Conservation (phyloP, 2,113 vertebrate genomes). For the Leptobrachium ailaonicum region DNA sequence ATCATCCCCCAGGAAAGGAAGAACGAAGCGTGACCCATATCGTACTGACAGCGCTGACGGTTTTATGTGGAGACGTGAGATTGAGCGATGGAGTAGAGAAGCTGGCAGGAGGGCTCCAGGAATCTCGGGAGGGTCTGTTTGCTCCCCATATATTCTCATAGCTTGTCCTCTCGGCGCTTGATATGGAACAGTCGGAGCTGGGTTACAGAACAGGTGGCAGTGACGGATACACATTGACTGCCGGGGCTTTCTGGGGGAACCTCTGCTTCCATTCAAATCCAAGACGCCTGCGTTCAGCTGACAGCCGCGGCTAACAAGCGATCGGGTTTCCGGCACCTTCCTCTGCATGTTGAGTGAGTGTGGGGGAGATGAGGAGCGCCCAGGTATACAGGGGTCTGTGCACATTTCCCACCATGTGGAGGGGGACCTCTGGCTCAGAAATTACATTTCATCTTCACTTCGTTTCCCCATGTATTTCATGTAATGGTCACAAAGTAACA, state of each 20-base stretch:
- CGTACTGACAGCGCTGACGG: not conserved
- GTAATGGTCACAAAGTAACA: too few relatives aligned
- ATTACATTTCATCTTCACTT: too few relatives aligned
- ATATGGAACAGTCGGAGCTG: constrained; percentile 10
- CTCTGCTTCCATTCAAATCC: constrained; percentile 12
- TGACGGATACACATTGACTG: constrained; percentile 24
- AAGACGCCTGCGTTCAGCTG: not conserved
- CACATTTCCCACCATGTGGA: not conserved
- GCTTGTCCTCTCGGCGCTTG: not conserved
- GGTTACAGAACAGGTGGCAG: constrained; percentile 22
- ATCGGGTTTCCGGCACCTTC: constrained; percentile 14
- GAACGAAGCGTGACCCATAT: too few relatives aligned
- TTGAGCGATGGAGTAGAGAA: constrained; percentile 38
- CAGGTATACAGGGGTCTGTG: not conserved
- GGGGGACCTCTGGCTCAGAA: too few relatives aligned
- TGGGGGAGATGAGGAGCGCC: not conserved
- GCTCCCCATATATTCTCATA: not conserved
- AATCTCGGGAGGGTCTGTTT: not conserved
- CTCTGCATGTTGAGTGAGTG: not conserved
- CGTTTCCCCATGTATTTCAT: too few relatives aligned
- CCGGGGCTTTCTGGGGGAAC: not conserved
- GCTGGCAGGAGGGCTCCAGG: not conserved
- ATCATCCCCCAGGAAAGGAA: too few relatives aligned
- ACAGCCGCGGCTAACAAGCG: not conserved
- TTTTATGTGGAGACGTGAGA: constrained; percentile 9